Conservation (phyloP, 1,140 invertebrate genomes). For the Drosophila azteca region DNA sequence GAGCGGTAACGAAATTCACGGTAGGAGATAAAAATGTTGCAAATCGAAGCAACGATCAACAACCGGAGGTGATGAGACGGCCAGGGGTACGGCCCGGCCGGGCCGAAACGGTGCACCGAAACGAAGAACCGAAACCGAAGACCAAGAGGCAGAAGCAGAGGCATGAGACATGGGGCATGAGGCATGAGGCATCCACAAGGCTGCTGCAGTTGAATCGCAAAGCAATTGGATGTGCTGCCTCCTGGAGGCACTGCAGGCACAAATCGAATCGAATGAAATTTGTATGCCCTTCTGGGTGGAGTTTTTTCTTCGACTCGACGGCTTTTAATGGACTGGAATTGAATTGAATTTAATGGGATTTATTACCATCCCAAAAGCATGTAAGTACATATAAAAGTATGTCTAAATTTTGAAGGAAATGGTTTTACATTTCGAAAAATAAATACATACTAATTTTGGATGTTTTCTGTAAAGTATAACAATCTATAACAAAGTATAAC, state of each 20-base stretch:
- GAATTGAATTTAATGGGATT: no score
- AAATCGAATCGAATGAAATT: not conserved
- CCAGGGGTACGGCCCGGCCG: slow-evolving; percentile 13
- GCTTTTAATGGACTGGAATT: not conserved
- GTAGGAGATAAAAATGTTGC: slow-evolving; percentile 81
- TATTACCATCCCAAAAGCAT: no score
- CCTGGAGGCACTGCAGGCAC: slow-evolving; percentile 5
- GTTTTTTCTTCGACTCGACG: no score
- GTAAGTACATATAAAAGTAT: no score
- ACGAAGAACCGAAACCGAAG: slow-evolving; percentile 33
- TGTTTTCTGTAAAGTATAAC: no score
- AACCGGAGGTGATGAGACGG: slow-evolving; percentile 66
- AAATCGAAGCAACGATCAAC: slow-evolving; percentile 81
- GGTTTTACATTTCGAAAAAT: no score
- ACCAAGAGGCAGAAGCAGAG: slow-evolving; percentile 3
- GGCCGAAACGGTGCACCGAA: slow-evolving; percentile 32
- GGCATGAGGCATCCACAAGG: slow-evolving; percentile 26
- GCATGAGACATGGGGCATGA: slow-evolving; percentile 19
- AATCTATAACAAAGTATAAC: no score
- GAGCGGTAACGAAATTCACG: slow-evolving; percentile 81
- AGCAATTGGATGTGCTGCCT: slow-evolving; percentile 40
- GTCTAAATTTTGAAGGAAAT: no score
- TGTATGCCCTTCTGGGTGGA: slow-evolving; percentile 15
- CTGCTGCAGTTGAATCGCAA: slow-evolving; percentile 10
- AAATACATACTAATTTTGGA: no score